Base-by-base conservation (phyloP, 2,113 vertebrate genomes). In the Odocoileus hemionus region DNA sequence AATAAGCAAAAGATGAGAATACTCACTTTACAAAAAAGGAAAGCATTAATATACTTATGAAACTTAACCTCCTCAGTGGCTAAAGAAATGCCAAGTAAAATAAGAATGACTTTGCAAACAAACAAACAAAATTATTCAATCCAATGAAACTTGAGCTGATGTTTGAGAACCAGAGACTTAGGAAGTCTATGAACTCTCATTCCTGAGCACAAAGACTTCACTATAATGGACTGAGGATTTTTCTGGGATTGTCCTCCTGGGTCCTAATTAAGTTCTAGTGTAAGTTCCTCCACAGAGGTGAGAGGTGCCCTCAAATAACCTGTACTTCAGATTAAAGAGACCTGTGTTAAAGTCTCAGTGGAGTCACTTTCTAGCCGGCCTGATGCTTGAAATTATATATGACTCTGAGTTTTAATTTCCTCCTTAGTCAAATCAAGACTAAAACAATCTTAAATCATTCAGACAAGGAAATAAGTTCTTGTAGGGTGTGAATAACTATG, bases 51-150 rank as follows among this genome's bases (percentile, higher is more conserved):
- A 88, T 84, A 89, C n/a, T 89, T 45, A 76, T 9, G 43, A 80
- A 79, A 78, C 14, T 17, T 84, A 60, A 87, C 7, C 25, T 93
- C 19, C 50, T 30, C 61, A 19, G 33, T 87, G 82, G 6, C 30
- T 78, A 74, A 93, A 90, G 43, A 90, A 78, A 87, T 26, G 7
- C 86, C 86, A 96, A 92, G n/a, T 52, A 80, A 96, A 95, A 95
- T 67, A 93, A 95, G n/a, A 84, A 89, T 4, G 39, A 92, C 54
- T 96, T 93, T 82, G 54, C 70, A 58, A n/a, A 26, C 39, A 76
- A 74, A 74, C 33, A 30, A 79, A 26, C 4, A 45, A 79, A 79
- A 28, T 17, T 15, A 79, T 47, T 47, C 43, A 47, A 9, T 79
- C 43, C 43, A 54, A 23, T 16, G 19, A 50, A 92, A 39, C 52